Evolutionary conservation across 2,797 vertebrate genomes (phyloP).

Genomic region (Hemibagrus guttatus): DNA sequence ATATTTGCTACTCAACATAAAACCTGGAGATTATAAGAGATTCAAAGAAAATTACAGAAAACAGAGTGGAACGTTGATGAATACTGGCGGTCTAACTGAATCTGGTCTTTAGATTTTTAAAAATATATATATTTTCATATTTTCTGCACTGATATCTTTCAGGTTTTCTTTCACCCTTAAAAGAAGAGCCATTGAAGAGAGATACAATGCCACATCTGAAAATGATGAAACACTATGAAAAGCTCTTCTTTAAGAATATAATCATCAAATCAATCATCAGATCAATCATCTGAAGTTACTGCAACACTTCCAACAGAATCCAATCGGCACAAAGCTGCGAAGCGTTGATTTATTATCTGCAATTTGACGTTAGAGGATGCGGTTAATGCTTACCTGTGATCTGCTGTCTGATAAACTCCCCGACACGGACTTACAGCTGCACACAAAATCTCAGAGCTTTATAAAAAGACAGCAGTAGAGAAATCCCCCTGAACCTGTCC

Average conservation of each 20-base stretch:
- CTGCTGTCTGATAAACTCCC: neutral
- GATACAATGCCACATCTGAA: neutral
- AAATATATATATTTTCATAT: neutral
- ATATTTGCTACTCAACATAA: neutral
- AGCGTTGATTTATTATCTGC: neutral
- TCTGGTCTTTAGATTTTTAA: neutral
- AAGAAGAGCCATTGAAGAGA: neutral
- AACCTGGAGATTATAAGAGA: neutral
- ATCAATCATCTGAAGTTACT: neutral
- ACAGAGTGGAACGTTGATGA: neutral
- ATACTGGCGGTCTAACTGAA: no score
- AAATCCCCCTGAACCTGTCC: constrained; percentile 40
- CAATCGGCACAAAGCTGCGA: neutral
- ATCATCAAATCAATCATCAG: neutral
- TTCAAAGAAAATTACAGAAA: neutral
- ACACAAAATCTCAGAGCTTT: neutral
- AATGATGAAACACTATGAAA: neutral
- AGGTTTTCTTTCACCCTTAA: no score
- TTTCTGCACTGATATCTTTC: neutral
- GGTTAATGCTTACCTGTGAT: constrained; percentile 33
- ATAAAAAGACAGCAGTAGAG: neutral
- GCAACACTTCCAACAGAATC: neutral
- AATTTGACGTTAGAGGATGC: neutral
- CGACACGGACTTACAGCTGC: neutral
- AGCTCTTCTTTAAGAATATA: neutral